phyloP scores from a whole-genome alignment of 2,888 invertebrate species.

The Anaspis maculata region DNA sequence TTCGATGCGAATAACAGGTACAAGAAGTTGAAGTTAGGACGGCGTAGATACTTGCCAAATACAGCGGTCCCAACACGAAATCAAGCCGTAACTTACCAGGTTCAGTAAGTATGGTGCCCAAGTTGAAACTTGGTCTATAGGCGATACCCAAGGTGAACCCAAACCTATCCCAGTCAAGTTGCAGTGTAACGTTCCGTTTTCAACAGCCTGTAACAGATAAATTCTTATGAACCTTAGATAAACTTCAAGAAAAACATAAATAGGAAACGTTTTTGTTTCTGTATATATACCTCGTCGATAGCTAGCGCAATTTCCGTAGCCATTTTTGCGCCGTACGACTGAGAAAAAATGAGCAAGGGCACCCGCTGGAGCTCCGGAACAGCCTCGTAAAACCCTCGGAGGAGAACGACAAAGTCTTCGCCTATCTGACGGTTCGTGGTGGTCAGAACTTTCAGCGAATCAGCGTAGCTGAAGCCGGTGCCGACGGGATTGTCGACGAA shows the following conservation, averaged over 20 bases:
- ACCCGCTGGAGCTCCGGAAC: conserved; percentile 60
- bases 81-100: too few species aligned
- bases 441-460: conserved; percentile 44
- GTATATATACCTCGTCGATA: neutral
- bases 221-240: too few species aligned
- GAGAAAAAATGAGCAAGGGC: conserved; percentile 75
- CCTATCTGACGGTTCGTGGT: conserved; percentile 57
- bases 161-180: conserved; percentile 59
- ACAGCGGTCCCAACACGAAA: too few species aligned
- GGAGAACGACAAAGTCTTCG: conserved; percentile 62
- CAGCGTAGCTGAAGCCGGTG: conserved; percentile 75
- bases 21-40: too few species aligned
- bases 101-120: conserved; percentile 74
- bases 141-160: conserved; percentile 85
- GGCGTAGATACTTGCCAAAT: too few species aligned
- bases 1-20: too few species aligned
- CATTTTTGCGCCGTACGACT: conserved; percentile 91
- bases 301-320: conserved; percentile 65
- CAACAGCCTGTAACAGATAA: neutral
- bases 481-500: conserved; percentile 88
- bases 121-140: conserved; percentile 70
- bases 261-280: too few species aligned
- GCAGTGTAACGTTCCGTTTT: conserved; percentile 5
- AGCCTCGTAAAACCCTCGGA: conserved; percentile 57
- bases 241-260: too few species aligned